Conservation (phyloP, 53 echinoderm and acorn worm species). For the Astropecten irregularis region DNA sequence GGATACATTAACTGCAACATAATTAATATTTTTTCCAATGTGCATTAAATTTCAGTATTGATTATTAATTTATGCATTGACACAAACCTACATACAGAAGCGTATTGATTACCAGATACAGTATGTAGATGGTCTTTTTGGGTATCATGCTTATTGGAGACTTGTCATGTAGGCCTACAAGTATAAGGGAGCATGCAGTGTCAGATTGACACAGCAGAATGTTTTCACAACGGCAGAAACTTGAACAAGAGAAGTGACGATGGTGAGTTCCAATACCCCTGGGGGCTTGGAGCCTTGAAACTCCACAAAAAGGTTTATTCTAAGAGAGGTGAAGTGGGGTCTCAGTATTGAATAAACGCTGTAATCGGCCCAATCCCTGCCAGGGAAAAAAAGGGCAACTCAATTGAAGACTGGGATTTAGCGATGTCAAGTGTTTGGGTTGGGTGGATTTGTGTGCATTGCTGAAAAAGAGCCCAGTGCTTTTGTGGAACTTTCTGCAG, state of each 20-base stretch:
- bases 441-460: neutral
- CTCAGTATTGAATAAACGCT: neutral
- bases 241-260: too few species aligned
- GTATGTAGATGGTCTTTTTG: too few species aligned
- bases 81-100: too few species aligned
- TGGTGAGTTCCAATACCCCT: neutral
- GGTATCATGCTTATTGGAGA: too few species aligned
- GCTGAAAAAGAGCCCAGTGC: neutral
- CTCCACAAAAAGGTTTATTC: neutral
- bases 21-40: too few species aligned
- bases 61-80: too few species aligned
- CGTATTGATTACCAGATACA: too few species aligned
- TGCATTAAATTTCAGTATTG: too few species aligned
- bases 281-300: neutral
- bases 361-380: neutral
- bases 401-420: neutral
- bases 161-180: too few species aligned
- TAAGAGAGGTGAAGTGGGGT: neutral
- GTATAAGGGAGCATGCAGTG: too few species aligned
- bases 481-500: neutral
- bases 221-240: conserved; percentile 12
- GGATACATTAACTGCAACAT: too few species aligned
- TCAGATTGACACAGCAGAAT: neutral
- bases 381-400: neutral
- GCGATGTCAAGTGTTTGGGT: conserved; percentile 17